Conservation (phyloP, 2,888 invertebrate species). For the Agapostemon virescens region DNA sequence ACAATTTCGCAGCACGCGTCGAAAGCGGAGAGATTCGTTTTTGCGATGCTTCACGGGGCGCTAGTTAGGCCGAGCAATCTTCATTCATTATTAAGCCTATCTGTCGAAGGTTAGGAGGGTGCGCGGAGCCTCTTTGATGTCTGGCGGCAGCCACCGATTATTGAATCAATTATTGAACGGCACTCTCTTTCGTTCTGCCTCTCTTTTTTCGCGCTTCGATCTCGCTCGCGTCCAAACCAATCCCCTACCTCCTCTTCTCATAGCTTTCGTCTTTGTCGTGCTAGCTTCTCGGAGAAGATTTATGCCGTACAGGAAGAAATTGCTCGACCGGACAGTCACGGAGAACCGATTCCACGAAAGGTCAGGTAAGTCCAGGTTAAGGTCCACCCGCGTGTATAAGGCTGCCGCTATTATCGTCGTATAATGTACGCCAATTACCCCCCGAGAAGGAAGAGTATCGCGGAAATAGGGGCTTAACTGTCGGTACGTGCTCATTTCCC, state of each 20-base stretch:
- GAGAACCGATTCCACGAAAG: conserved; percentile 67
- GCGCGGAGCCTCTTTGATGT: conserved; percentile 69
- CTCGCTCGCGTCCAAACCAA: conserved; percentile 14
- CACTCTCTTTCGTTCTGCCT: conserved; percentile 53
- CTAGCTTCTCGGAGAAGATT: conserved; percentile 58
- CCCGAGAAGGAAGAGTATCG: conserved; percentile 48
- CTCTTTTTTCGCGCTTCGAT: conserved; percentile 49
- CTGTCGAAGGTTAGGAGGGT: conserved; percentile 48
- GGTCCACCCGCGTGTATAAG: conserved; percentile 65
- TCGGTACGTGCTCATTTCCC: conserved; percentile 61
- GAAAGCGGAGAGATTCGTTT: conserved; percentile 48
- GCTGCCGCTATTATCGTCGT: conserved; percentile 66
- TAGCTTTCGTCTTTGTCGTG: conserved; percentile 19
- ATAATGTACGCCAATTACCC: conserved; percentile 69
- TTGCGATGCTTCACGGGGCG: conserved; percentile 48
- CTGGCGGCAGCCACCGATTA: conserved; percentile 70
- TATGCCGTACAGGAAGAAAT: conserved; percentile 67
- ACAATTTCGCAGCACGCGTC: conserved; percentile 24
- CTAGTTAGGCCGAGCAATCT: conserved; percentile 70
- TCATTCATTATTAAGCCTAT: conserved; percentile 58
- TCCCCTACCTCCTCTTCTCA: conserved; percentile 3
- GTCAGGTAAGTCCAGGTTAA: conserved; percentile 62
- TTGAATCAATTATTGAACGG: conserved; percentile 73
- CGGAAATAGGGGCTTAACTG: conserved; percentile 68
- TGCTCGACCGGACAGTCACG: conserved; percentile 63